Conservation (phyloP, 1,140 invertebrate genomes). For the Sycobia sp. region DNA sequence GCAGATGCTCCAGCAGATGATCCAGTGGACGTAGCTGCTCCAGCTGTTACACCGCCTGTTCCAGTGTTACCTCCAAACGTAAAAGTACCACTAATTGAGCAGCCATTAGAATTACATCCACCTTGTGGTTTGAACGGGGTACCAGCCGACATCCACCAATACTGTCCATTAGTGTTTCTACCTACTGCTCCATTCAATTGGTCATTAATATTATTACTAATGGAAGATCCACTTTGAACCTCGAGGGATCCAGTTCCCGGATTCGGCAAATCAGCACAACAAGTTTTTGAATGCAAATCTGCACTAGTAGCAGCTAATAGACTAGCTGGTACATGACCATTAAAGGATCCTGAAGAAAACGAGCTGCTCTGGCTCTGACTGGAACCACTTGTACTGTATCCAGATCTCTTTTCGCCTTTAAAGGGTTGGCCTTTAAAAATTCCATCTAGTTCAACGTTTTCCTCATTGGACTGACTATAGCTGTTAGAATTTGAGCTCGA, state of each 20-base stretch:
- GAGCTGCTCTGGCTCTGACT: slow-evolving; percentile 26
- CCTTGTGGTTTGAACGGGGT: slow-evolving; percentile 21
- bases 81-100: background rate
- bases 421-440: slow-evolving; percentile 34
- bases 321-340: slow-evolving; percentile 8
- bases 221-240: background rate
- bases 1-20: background rate
- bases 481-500: slow-evolving; percentile 36
- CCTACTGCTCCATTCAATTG: background rate
- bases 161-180: background rate
- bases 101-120: background rate
- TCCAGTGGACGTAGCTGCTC: background rate
- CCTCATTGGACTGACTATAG: slow-evolving; percentile 33
- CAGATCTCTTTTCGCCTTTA: slow-evolving; percentile 24
- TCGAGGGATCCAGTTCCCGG: background rate
- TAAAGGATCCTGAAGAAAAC: slow-evolving; percentile 23
- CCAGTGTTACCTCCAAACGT: background rate
- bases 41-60: too few species aligned
- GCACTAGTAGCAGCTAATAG: background rate
- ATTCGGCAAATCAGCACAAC: background rate
- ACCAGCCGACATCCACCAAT: slow-evolving; percentile 16
- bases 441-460: slow-evolving; percentile 29
- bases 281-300: background rate
- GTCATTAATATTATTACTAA: background rate
- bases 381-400: slow-evolving; percentile 28